Evolutionary conservation across 1,140 invertebrate species (phyloP).

Genomic region (Sesamia nonagrioides): DNA sequence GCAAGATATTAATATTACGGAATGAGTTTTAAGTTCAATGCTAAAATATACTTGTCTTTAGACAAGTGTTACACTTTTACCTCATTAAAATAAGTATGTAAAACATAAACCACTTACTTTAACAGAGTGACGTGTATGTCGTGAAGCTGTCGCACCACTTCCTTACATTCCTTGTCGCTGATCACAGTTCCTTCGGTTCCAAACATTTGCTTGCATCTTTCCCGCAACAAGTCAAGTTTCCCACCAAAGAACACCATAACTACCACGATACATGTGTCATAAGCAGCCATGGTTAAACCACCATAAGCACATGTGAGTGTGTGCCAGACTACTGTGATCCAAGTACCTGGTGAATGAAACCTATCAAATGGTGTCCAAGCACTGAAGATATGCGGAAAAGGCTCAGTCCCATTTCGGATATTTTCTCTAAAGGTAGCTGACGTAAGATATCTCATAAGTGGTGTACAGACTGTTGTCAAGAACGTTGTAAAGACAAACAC

Average conservation of each 20-base stretch:
- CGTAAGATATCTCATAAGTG: slow-evolving; percentile 67
- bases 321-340: slow-evolving; percentile 74
- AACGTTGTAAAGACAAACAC: slow-evolving; percentile 69
- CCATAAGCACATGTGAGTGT: slow-evolving; percentile 66
- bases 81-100: background rate
- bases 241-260: slow-evolving; percentile 79
- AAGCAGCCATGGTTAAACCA: slow-evolving; percentile 68
- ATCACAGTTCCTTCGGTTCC: slow-evolving; percentile 43
- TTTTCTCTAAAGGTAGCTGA: slow-evolving; percentile 66
- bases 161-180: slow-evolving; percentile 56
- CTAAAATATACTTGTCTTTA: too few relatives aligned
- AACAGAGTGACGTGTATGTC: slow-evolving; percentile 65
- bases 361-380: slow-evolving; percentile 79
- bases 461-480: slow-evolving; percentile 61
- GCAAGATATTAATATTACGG: too few relatives aligned
- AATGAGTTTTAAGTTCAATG: too few relatives aligned
- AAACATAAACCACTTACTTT: slow-evolving; percentile 68
- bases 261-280: slow-evolving; percentile 71
- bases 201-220: slow-evolving; percentile 73
- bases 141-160: slow-evolving; percentile 67
- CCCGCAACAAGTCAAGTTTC: slow-evolving; percentile 73
- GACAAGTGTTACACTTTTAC: too few relatives aligned
- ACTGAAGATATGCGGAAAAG: slow-evolving; percentile 78
- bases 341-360: slow-evolving; percentile 69
- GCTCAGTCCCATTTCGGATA: slow-evolving; percentile 72